A percentile compares a stretch with the other conserved stretches of the same genome.
phyloP scores from a whole-genome alignment of 2,113 vertebrate genomes.

The Upupa epops region DNA sequence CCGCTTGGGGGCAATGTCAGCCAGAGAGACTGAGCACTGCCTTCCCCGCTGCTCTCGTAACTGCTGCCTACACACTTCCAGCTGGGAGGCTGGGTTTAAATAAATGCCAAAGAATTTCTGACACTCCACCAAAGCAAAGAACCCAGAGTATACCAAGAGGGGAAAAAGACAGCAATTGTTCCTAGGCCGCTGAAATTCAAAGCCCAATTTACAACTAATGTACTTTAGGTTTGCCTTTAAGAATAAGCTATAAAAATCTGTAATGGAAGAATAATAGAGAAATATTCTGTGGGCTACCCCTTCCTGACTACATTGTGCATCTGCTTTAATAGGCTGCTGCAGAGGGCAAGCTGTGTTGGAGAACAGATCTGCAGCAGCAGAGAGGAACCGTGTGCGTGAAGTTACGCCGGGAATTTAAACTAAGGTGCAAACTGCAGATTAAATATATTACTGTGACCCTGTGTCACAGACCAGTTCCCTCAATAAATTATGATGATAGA shows the following conservation, averaged over 20 bases:
- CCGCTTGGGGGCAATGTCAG: conserved; percentile 69
- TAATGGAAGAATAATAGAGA: background rate
- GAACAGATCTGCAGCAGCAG: background rate
- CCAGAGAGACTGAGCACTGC: background rate
- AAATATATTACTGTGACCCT: background rate
- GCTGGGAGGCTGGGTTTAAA: background rate
- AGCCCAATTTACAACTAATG: background rate
- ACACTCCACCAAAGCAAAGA: conserved; percentile 12
- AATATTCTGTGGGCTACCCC: background rate
- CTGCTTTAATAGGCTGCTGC: background rate
- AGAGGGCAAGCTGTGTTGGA: background rate
- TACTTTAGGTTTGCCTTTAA: conserved; percentile 13
- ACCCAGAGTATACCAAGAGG: background rate
- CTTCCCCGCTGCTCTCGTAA: background rate
- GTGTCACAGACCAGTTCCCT: background rate
- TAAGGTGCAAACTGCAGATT: conserved; percentile 3
- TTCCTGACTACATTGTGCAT: background rate
- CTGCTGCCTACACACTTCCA: background rate
- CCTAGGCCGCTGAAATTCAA: conserved; percentile 30
- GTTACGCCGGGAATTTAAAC: conserved; percentile 34
- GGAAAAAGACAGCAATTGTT: background rate
- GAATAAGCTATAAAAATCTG: background rate
- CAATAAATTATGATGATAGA: background rate
- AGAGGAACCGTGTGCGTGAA: background rate
- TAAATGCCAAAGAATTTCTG: background rate